These are phyloP conservation scores for Drosophila athabasca DNA, from an alignment of 1,140 invertebrate species.

Conservation along the genomic window DNA sequence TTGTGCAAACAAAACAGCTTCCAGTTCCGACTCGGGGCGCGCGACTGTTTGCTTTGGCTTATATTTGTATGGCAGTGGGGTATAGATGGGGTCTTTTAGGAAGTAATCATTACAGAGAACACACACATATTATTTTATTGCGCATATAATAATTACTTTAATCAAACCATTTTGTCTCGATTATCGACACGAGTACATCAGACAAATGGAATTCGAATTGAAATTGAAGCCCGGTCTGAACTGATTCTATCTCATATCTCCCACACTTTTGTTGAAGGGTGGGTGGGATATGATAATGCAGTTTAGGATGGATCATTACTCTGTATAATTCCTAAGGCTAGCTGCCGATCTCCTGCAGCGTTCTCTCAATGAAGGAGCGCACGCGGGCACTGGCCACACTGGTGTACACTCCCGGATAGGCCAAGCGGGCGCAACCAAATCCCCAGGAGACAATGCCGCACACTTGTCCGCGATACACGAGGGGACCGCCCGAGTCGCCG, in stretches of 20 bases:
- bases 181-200: conserved; percentile 50
- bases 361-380: conserved; percentile 54
- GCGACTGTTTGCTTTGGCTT: conserved; percentile 58
- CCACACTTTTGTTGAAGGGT: background rate
- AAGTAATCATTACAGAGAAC: conserved; percentile 61
- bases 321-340: background rate
- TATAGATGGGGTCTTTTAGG: conserved; percentile 31
- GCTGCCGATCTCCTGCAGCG: conserved; percentile 10
- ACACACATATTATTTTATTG: conserved; percentile 60
- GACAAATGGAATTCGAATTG: conserved; percentile 15
- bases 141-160: conserved; percentile 73
- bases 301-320: too few species aligned
- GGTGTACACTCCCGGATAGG: conserved; percentile 92
- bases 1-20: conserved; percentile 65
- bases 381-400: conserved; percentile 85
- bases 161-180: conserved; percentile 64
- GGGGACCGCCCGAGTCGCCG: conserved; percentile 88
- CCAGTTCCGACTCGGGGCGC: conserved; percentile 53
- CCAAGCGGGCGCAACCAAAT: conserved; percentile 86
- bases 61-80: conserved; percentile 29
- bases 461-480: conserved; percentile 84
- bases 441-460: conserved; percentile 87
- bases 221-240: conserved; percentile 27
- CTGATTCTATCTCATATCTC: conserved; percentile 14
- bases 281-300: background rate